Evolutionary conservation across 2,888 invertebrate genomes (phyloP).

Genomic region (Pimpla rufipes): DNA sequence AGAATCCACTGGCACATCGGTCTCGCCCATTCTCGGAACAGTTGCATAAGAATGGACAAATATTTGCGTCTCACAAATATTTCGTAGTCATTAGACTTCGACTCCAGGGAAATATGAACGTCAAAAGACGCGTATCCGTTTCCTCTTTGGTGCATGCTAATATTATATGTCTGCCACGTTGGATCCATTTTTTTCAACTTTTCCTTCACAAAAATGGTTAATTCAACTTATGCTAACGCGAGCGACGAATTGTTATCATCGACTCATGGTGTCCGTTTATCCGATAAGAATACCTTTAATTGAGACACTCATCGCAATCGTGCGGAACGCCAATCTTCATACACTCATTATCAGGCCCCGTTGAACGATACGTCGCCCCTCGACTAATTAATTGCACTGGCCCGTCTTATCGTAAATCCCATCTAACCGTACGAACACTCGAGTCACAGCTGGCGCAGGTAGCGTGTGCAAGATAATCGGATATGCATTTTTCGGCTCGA

Average conservation of each 20-base stretch:
- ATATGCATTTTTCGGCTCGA: constrained; percentile 4
- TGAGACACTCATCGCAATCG: background rate
- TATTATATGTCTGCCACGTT: background rate
- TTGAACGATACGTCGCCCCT: background rate
- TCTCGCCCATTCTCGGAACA: constrained; percentile 65
- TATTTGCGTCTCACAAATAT: constrained; percentile 62
- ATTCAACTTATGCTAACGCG: background rate
- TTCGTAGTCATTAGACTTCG: constrained; percentile 37
- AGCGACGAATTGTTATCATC: background rate
- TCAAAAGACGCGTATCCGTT: constrained; percentile 15
- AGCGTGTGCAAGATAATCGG: background rate
- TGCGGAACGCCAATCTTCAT: background rate
- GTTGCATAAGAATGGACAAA: constrained; percentile 70
- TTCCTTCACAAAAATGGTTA: constrained; percentile 33
- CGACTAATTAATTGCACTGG: background rate
- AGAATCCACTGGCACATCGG: background rate
- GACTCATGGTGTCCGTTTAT: background rate
- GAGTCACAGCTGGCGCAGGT: background rate
- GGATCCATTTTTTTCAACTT: background rate
- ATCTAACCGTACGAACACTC: background rate
- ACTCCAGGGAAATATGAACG: background rate
- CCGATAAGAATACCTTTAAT: background rate
- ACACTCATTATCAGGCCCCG: background rate
- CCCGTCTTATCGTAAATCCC: background rate
- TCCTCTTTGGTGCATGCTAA: constrained; percentile 11